phyloP scores from a whole-genome alignment of 2,113 vertebrate genomes.

The Cyanoramphus novaezelandiae region DNA sequence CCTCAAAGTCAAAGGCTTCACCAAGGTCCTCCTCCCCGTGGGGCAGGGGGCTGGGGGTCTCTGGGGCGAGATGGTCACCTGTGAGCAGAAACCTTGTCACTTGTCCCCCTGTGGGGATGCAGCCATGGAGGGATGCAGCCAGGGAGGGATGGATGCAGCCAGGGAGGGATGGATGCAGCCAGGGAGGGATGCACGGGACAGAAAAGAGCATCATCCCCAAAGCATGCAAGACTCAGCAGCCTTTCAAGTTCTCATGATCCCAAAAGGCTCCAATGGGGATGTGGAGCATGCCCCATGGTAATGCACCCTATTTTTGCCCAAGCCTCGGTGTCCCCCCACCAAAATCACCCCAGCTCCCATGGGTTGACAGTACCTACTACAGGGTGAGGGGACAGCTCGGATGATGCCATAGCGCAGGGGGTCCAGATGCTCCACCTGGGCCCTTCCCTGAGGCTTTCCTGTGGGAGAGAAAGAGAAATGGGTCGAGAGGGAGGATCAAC shows the following conservation, averaged over 20 bases:
- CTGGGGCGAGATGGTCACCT: background rate
- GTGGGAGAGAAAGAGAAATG: background rate
- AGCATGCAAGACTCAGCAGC: background rate
- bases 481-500: background rate
- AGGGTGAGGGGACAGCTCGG: conserved; percentile 17
- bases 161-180: too few relatives aligned
- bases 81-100: background rate
- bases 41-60: background rate
- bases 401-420: conserved; percentile 62
- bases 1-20: conserved; percentile 55
- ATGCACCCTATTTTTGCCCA: background rate
- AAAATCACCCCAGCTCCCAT: fast-evolving
- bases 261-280: fast-evolving
- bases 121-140: too few relatives aligned
- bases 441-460: conserved; percentile 45
- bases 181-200: background rate
- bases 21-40: background rate
- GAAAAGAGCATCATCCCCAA: background rate
- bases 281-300: fast-evolving
- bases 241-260: fast-evolving
- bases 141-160: too few relatives aligned
- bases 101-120: fast-evolving
- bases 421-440: background rate
- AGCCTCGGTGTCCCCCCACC: background rate
- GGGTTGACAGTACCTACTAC: conserved; percentile 54